phyloP scores from a whole-genome alignment of 2,113 vertebrate species.

The Leptocoma aspasia region DNA sequence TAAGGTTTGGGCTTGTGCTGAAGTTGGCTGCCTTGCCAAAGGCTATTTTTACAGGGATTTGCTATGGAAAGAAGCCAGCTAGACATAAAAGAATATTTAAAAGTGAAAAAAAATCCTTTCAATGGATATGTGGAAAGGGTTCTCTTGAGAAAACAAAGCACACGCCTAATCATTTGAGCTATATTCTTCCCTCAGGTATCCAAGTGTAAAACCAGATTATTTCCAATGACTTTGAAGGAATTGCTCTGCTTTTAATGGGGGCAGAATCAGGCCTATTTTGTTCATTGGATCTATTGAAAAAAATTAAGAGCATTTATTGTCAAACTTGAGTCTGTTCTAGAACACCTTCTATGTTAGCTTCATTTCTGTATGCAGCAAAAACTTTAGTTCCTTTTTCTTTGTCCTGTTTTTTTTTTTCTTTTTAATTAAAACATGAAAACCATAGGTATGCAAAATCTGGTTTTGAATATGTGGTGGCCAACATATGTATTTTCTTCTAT shows the following conservation, averaged over 20 bases:
- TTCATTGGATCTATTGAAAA: background rate
- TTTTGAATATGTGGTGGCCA: background rate
- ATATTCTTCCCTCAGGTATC: slow-evolving; percentile 44
- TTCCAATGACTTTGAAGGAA: slow-evolving; percentile 18
- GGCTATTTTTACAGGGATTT: slow-evolving; percentile 41
- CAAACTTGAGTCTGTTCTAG: background rate
- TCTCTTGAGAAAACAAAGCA: slow-evolving; percentile 54
- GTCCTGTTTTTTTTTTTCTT: background rate
- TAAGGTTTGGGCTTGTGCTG: slow-evolving; percentile 24
- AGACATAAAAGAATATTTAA: slow-evolving; percentile 57
- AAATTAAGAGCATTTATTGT: background rate
- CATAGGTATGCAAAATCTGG: background rate
- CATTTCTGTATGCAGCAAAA: slow-evolving; percentile 4
- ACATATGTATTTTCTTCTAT: background rate
- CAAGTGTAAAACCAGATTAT: slow-evolving; percentile 24
- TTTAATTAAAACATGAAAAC: slow-evolving; percentile 23
- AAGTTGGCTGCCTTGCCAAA: slow-evolving; percentile 38
- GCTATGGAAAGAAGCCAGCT: slow-evolving; percentile 49
- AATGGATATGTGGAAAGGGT: slow-evolving; percentile 5
- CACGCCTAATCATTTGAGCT: slow-evolving; percentile 27
- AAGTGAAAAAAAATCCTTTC: slow-evolving; percentile 43
- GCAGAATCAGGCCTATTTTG: slow-evolving; percentile 11
- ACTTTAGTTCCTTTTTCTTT: slow-evolving; percentile 22
- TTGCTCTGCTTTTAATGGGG: background rate
- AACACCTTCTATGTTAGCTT: slow-evolving; percentile 42